Conservation (phyloP, 2,797 vertebrate species). For the Aulostomus chinensis region DNA sequence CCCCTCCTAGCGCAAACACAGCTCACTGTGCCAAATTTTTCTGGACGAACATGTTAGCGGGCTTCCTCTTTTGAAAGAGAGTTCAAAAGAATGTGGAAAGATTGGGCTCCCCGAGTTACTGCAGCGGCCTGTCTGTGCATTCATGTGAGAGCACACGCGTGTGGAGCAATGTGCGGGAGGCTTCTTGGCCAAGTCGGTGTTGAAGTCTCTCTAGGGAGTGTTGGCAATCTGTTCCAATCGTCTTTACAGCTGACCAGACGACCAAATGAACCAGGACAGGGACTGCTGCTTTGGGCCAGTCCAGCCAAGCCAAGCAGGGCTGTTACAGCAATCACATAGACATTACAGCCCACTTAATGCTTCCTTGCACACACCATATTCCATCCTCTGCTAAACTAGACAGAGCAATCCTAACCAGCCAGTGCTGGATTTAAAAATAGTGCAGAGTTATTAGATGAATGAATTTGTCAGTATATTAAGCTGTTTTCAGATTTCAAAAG, state of each 20-base stretch:
- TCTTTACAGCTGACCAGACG: slow-evolving; percentile 81
- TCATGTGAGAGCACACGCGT: slow-evolving; percentile 72
- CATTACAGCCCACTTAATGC: slow-evolving; percentile 71
- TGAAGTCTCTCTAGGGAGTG: slow-evolving; percentile 79
- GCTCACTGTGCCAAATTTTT: slow-evolving; percentile 53
- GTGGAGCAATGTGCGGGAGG: slow-evolving; percentile 66
- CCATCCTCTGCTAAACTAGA: slow-evolving; percentile 56
- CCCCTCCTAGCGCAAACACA: slow-evolving; percentile 35
- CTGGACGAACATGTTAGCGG: slow-evolving; percentile 58
- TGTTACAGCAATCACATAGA: slow-evolving; percentile 69
- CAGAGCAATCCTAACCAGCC: slow-evolving; percentile 39
- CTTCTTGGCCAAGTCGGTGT: slow-evolving; percentile 77
- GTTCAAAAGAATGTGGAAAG: slow-evolving; percentile 73
- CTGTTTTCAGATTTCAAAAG: slow-evolving; percentile 39
- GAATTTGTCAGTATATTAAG: slow-evolving; percentile 28
- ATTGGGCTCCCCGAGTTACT: slow-evolving; percentile 69
- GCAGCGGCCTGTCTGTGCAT: slow-evolving; percentile 59
- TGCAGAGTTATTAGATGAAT: slow-evolving; percentile 27
- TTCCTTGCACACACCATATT: slow-evolving; percentile 64
- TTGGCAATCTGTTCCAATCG: slow-evolving; percentile 81
- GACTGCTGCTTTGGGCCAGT: slow-evolving; percentile 76
- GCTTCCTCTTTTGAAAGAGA: slow-evolving; percentile 54
- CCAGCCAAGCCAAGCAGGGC: slow-evolving; percentile 72
- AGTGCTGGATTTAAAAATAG: slow-evolving; percentile 39
- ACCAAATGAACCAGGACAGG: slow-evolving; percentile 80